phyloP scores from a whole-genome alignment of 2,888 invertebrate genomes.

The Saturnia pavonia region DNA sequence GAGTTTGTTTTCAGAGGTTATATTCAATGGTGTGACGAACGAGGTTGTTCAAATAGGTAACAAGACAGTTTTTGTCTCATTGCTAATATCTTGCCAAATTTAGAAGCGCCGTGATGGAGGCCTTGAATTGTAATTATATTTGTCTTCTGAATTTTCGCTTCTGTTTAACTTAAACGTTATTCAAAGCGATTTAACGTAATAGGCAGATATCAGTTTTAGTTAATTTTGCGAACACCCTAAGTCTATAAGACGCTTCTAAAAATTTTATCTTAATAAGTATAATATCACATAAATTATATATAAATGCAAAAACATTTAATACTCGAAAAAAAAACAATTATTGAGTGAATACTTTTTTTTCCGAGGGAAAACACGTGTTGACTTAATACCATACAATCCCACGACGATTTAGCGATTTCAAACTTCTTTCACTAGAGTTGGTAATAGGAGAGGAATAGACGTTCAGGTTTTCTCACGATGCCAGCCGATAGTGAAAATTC shows the following conservation, averaged over 20 bases:
- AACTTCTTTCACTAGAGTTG: too few species aligned
- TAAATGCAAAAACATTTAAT: too few species aligned
- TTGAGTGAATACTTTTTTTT: too few species aligned
- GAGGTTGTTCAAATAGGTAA: background rate
- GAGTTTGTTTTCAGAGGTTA: constrained; percentile 34
- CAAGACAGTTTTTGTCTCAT: constrained; percentile 5
- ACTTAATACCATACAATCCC: too few species aligned
- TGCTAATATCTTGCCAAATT: constrained; percentile 10
- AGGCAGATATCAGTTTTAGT: background rate
- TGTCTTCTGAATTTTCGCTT: background rate
- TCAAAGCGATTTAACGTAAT: background rate
- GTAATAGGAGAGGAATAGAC: too few species aligned
- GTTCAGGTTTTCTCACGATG: too few species aligned
- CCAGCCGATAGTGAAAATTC: too few species aligned
- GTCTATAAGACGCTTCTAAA: background rate
- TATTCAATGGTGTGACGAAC: background rate
- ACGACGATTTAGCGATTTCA: too few species aligned
- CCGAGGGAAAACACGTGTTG: too few species aligned
- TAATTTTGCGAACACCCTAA: background rate
- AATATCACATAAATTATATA: background rate
- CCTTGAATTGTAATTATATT: constrained; percentile 7
- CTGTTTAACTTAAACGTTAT: background rate
- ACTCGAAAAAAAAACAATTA: too few species aligned
- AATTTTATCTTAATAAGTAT: background rate
- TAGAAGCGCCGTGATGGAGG: background rate